Conservation (phyloP, 2,113 vertebrate species). For the Corythornis vintsioides region DNA sequence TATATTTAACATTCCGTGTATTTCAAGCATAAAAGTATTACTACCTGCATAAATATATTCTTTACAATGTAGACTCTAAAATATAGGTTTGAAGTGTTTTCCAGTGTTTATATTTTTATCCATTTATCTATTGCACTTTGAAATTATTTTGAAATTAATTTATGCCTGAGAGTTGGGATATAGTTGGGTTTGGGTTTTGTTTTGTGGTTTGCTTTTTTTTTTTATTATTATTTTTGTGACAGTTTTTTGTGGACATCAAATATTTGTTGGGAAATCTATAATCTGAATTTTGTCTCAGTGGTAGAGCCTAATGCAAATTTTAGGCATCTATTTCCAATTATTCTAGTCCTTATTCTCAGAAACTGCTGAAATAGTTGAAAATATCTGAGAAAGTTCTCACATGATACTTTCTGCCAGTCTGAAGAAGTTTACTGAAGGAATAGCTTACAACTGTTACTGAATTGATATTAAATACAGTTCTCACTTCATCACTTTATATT, state of each 20-base stretch:
- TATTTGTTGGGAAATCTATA: background rate
- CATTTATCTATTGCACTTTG: background rate
- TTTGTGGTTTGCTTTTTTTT: too few relatives aligned
- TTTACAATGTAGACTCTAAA: background rate
- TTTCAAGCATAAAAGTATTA: background rate
- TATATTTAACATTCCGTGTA: background rate
- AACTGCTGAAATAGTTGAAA: background rate
- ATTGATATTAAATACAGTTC: background rate
- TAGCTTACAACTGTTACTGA: background rate
- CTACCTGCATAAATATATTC: background rate
- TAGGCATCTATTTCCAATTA: background rate
- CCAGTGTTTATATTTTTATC: background rate
- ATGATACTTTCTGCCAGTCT: background rate
- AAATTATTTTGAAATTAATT: background rate
- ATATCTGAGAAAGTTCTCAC: background rate
- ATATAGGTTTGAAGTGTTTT: background rate
- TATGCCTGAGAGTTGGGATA: background rate
- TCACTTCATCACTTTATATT: background rate
- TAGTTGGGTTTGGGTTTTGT: background rate
- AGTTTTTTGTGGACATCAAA: rapidly evolving
- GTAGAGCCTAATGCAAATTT: background rate
- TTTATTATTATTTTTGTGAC: background rate
- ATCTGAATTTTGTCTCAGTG: background rate
- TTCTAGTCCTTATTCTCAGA: background rate
- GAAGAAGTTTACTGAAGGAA: background rate